Conservation (phyloP, 2,113 vertebrate species). For the Laterallus jamaicensis region DNA sequence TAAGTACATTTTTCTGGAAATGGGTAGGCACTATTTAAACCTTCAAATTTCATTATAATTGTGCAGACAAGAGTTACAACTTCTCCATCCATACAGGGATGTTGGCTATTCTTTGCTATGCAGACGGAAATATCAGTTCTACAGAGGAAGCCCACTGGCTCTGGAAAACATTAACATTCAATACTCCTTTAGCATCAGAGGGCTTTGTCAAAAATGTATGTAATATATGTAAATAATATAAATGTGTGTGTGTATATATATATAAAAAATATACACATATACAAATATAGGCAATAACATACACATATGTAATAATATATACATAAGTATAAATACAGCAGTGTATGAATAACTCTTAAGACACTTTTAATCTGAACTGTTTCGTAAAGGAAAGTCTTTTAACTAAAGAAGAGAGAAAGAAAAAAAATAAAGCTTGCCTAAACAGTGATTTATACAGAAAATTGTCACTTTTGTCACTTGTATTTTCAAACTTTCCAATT, state of each 20-base stretch:
- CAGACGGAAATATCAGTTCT: neutral
- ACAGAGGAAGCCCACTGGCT: neutral
- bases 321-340: neutral
- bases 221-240: neutral
- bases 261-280: neutral
- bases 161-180: neutral
- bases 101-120: neutral
- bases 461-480: neutral
- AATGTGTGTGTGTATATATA: no score
- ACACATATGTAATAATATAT: neutral
- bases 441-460: neutral
- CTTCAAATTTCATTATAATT: neutral
- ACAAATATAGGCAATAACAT: neutral
- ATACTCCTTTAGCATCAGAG: neutral
- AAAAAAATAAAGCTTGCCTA: neutral
- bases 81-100: neutral
- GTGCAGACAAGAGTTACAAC: neutral
- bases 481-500: neutral
- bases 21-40: neutral
- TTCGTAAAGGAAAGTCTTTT: fast-evolving
- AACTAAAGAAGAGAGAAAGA: neutral
- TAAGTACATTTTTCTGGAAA: neutral
- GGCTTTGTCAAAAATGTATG: neutral
- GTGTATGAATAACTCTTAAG: neutral
- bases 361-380: neutral